phyloP scores from a whole-genome alignment of 2,888 invertebrate genomes.

The Hirtodrosophila alboralis region DNA sequence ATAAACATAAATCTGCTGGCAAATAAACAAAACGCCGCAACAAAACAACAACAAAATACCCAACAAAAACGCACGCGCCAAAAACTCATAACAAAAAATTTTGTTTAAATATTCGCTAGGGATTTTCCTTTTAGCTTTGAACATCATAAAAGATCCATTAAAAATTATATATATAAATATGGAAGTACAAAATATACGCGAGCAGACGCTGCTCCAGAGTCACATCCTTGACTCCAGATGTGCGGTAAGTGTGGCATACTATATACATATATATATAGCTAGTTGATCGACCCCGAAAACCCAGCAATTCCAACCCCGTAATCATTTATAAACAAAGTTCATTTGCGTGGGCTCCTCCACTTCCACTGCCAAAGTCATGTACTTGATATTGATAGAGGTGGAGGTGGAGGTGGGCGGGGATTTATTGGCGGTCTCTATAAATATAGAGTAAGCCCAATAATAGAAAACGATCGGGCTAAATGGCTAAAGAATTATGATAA shows the following conservation, averaged over 20 bases:
- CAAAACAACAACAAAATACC: slow-evolving; percentile 22
- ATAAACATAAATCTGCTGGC: slow-evolving; percentile 52
- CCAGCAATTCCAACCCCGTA: slow-evolving; percentile 1
- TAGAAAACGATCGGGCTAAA: slow-evolving; percentile 38
- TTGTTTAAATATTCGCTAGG: slow-evolving; percentile 22
- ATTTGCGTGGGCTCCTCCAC: slow-evolving; percentile 49
- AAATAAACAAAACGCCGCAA: slow-evolving; percentile 55
- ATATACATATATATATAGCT: slow-evolving; percentile 4
- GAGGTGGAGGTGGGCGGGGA: too few relatives aligned
- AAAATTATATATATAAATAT: slow-evolving; percentile 54
- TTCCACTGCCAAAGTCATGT: slow-evolving; percentile 33
- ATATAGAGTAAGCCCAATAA: slow-evolving; percentile 61
- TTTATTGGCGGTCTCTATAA: too few relatives aligned
- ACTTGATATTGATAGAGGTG: slow-evolving; percentile 6
- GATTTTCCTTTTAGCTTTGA: slow-evolving; percentile 46
- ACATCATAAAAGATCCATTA: too few relatives aligned
- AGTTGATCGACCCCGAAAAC: slow-evolving; percentile 28
- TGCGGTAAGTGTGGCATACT: slow-evolving; percentile 79
- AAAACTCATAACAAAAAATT: slow-evolving; percentile 33
- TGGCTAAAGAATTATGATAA: slow-evolving; percentile 30
- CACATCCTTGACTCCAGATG: slow-evolving; percentile 81
- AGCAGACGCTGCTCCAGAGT: slow-evolving; percentile 73
- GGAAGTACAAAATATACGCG: slow-evolving; percentile 80
- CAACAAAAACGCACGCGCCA: slow-evolving; percentile 59
- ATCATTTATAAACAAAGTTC: slow-evolving; percentile 33